Evolutionary conservation across 2,888 invertebrate species (phyloP).

Genomic region (Acanthosepion pharaonis): DNA sequence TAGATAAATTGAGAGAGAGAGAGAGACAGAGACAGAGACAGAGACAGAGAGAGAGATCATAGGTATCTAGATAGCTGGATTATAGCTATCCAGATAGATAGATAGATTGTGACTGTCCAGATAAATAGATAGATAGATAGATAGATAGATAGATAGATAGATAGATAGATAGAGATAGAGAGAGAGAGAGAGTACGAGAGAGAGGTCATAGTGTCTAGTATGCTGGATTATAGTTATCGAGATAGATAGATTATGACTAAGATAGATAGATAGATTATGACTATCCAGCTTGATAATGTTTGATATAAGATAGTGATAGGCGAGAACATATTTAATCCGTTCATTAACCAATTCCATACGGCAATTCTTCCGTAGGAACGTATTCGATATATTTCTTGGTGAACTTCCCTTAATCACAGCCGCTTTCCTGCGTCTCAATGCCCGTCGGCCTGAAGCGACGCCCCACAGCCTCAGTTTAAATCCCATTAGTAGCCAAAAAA

Average conservation of each 20-base stretch:
- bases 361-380: not conserved
- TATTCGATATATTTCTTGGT: not conserved
- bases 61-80: no score
- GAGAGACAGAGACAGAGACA: no score
- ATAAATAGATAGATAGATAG: no score
- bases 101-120: no score
- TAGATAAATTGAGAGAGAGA: no score
- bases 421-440: not conserved
- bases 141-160: no score
- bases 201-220: no score
- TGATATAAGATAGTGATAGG: not conserved
- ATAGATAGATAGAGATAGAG: no score
- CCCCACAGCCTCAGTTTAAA: not conserved
- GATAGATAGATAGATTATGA: not conserved
- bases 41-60: no score
- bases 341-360: conserved; percentile 4
- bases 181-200: no score
- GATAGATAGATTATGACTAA: no score
- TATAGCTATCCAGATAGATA: no score
- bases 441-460: not conserved
- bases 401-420: not conserved
- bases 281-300: not conserved
- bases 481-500: not conserved
- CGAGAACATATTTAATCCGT: not conserved
- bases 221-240: not conserved